phyloP scores from a whole-genome alignment of 1,140 invertebrate genomes.

The Stenopsyche tienmushanensis region DNA sequence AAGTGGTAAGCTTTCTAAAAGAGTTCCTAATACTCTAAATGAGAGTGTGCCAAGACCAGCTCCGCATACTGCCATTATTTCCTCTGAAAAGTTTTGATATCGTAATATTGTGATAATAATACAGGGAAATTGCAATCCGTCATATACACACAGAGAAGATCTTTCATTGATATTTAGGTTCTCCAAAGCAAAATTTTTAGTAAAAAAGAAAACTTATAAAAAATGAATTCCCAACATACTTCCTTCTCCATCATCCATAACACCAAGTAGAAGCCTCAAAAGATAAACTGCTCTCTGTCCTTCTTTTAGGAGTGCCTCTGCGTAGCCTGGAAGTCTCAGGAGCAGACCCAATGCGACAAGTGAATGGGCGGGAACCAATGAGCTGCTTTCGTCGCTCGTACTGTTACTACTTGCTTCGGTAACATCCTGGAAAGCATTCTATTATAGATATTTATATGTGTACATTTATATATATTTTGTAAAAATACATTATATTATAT shows the following conservation, averaged over 20 bases:
- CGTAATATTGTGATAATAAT: no score
- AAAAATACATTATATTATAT: no score
- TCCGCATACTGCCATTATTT: conserved; percentile 62
- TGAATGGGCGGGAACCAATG: conserved; percentile 81
- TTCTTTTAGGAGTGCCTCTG: conserved; percentile 81
- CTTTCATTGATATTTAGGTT: no score
- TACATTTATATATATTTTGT: no score
- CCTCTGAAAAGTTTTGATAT: conserved; percentile 57
- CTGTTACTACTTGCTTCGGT: conserved; percentile 32
- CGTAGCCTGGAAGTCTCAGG: conserved; percentile 83
- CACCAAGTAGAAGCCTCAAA: conserved; percentile 80
- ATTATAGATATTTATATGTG: background rate
- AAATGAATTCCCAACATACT: conserved; percentile 49
- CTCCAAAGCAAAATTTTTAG: no score
- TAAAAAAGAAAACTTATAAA: background rate
- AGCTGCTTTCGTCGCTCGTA: conserved; percentile 45
- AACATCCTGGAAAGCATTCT: conserved; percentile 27
- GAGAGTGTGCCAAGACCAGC: conserved; percentile 83
- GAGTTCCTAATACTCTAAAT: conserved; percentile 79
- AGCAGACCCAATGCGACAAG: conserved; percentile 88
- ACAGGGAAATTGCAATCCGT: no score
- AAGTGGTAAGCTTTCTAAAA: conserved; percentile 76
- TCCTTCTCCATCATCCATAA: conserved; percentile 88
- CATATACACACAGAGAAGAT: no score
- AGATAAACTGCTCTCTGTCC: conserved; percentile 82